phyloP scores from a whole-genome alignment of 64 coral and sea anemone species.

The Pocillopora damicornis region DNA sequence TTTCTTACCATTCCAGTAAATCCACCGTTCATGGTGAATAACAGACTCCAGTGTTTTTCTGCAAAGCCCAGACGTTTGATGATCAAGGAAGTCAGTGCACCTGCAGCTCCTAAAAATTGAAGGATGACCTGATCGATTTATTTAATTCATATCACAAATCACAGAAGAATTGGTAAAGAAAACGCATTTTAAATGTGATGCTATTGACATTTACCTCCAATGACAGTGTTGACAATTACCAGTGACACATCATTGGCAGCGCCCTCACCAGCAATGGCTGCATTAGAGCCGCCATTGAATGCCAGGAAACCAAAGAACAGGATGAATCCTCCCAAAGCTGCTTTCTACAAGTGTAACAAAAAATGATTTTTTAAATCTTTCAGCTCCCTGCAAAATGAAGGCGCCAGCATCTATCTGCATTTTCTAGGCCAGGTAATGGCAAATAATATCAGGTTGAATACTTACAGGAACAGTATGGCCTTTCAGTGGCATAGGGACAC shows the following conservation, averaged over 20 bases:
- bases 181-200: not conserved
- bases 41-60: conserved; percentile 75
- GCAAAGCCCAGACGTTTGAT: conserved; percentile 63
- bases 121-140: not conserved
- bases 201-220: conserved; percentile 50
- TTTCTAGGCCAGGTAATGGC: too few species aligned
- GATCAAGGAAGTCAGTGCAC: conserved; percentile 45
- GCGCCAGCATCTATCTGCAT: not conserved
- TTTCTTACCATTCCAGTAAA: conserved; percentile 80
- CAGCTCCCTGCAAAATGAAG: too few species aligned
- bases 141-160: not conserved
- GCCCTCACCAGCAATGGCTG: conserved; percentile 42
- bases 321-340: conserved; percentile 86
- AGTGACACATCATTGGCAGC: conserved; percentile 59
- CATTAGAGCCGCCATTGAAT: conserved; percentile 92
- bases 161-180: too few species aligned
- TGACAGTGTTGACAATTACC: conserved; percentile 84
- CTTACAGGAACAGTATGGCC: conserved; percentile 93
- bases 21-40: conserved; percentile 84
- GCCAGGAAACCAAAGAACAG: conserved; percentile 90
- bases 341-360: conserved; percentile 37
- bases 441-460: too few species aligned
- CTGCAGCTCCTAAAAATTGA: not conserved
- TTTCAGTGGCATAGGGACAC: conserved; percentile 36
- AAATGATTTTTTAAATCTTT: too few species aligned